phyloP scores from a whole-genome alignment of 35 echinoderm and acorn worm genomes.

The Holothuria glaberrima region DNA sequence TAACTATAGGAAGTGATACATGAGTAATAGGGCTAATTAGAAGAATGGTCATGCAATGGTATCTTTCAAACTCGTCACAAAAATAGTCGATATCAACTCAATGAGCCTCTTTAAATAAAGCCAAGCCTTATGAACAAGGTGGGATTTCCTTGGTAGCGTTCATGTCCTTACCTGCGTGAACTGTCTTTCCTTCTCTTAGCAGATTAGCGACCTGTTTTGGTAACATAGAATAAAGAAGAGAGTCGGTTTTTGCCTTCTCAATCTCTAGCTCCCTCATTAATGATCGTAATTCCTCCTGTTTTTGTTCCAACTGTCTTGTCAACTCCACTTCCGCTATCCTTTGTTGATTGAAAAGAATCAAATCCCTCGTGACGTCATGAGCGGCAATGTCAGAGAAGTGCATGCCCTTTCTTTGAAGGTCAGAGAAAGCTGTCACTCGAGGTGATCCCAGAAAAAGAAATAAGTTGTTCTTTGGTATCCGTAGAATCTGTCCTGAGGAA shows the following conservation, averaged over 20 bases:
- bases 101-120: too few species aligned
- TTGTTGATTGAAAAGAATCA: constrained; percentile 92
- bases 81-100: too few species aligned
- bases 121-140: too few species aligned
- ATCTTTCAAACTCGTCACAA: too few species aligned
- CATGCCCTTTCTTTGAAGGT: constrained; percentile 62
- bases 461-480: constrained; percentile 58
- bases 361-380: constrained; percentile 89
- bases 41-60: too few species aligned
- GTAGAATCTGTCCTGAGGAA: constrained; percentile 82
- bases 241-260: constrained; percentile 90
- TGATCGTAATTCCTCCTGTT: constrained; percentile 82
- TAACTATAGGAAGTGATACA: too few species aligned
- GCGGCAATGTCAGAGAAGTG: constrained; percentile 92
- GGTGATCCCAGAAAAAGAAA: constrained; percentile 82
- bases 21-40: too few species aligned
- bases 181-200: constrained; percentile 76
- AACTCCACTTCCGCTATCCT: constrained; percentile 84
- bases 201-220: constrained; percentile 86
- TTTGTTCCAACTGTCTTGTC: constrained; percentile 84
- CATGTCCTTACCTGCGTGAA: constrained; percentile 64
- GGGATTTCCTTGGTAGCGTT: neutral
- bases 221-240: constrained; percentile 83
- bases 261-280: constrained; percentile 75
- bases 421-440: constrained; percentile 60